Conservation (phyloP, 2,888 invertebrate genomes). For the Apodemia duryi region DNA sequence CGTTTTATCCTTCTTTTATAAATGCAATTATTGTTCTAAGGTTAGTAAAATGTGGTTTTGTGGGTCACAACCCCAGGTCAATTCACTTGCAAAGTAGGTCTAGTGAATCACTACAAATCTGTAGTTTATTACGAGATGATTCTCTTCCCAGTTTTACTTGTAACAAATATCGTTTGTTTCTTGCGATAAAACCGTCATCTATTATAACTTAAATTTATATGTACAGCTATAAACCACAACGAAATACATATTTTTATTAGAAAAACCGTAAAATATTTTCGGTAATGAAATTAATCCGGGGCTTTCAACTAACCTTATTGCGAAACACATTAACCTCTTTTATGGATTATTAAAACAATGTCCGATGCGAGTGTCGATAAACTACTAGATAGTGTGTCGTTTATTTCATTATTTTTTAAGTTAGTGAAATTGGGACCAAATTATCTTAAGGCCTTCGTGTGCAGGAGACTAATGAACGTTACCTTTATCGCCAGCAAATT, state of each 20-base stretch:
- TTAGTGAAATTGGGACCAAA: neutral
- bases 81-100: too few species aligned
- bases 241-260: constrained; percentile 2
- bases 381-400: neutral
- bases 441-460: too few species aligned
- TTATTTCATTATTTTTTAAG: neutral
- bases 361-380: constrained; percentile 21
- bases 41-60: too few species aligned
- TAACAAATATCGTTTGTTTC: too few species aligned
- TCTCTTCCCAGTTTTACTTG: too few species aligned
- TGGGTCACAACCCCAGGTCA: too few species aligned
- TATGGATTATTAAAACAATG: constrained; percentile 25
- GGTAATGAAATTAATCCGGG: constrained; percentile 20
- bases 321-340: constrained; percentile 23
- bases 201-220: constrained; percentile 6
- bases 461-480: too few species aligned
- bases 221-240: neutral
- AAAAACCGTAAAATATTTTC: constrained; percentile 19
- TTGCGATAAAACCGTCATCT: neutral
- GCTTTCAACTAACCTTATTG: constrained; percentile 24
- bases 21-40: too few species aligned
- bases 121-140: too few species aligned
- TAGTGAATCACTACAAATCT: too few species aligned
- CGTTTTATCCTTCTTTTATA: too few species aligned
- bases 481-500: too few species aligned